Percentiles rank a stretch among this genome's conserved stretches.
Conservation (phyloP, 1,140 invertebrate genomes). For the Orius insidiosus region DNA sequence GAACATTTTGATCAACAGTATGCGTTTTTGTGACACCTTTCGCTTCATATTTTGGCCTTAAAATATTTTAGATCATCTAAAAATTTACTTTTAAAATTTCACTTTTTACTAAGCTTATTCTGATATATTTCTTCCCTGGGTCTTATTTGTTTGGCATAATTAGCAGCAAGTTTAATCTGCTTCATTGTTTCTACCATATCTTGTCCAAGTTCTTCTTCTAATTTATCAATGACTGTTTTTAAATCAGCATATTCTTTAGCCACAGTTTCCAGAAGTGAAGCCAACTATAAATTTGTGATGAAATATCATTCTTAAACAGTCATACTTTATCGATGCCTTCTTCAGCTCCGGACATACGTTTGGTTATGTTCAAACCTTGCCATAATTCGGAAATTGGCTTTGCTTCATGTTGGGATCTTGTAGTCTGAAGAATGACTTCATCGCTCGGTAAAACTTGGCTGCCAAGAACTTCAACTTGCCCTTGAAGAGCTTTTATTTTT, state of each 20-base stretch:
- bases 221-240: constrained; percentile 9
- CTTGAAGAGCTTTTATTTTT: constrained; percentile 6
- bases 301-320: too few relatives aligned
- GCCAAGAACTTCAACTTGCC: constrained; percentile 10
- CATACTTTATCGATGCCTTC: constrained; percentile 32
- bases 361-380: constrained; percentile 37
- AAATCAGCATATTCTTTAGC: constrained; percentile 14
- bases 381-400: constrained; percentile 35
- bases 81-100: not conserved
- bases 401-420: constrained; percentile 4
- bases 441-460: constrained; percentile 7
- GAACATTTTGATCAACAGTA: not conserved
- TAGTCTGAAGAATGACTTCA: constrained; percentile 5
- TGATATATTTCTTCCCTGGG: constrained; percentile 9
- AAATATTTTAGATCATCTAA: not conserved
- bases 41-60: not conserved
- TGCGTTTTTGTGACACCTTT: not conserved
- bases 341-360: constrained; percentile 37
- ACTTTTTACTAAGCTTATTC: not conserved
- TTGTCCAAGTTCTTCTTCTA: constrained; percentile 9
- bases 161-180: constrained; percentile 11
- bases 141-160: constrained; percentile 12
- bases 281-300: constrained; percentile 7
- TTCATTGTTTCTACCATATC: constrained; percentile 11
- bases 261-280: constrained; percentile 13